Evolutionary conservation across 2,797 vertebrate genomes (phyloP), one percentile per base, ranked within the genome.

Genomic region (Pangasius djambal): DNA sequence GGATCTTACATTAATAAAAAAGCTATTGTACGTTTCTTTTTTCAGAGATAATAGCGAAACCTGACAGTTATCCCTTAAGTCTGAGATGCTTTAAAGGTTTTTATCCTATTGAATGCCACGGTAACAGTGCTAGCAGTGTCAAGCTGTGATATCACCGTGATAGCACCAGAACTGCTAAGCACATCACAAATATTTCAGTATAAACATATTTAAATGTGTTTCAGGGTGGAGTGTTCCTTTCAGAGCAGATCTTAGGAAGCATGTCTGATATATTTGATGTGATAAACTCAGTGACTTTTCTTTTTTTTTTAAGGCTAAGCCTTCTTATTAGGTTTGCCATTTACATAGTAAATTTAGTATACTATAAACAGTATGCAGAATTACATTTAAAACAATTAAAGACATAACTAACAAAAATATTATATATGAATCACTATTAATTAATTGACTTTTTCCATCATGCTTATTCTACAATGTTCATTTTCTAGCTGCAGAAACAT

Each of bases 251-350:
- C 37, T 25, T 25, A 57, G 78, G 16, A 50, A 75, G 40, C 9
- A 28, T 20, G 69, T 69, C 15, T 44, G 34, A 48, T 40, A 77
- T 50, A 12, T 77, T 48, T 50, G 6, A 77, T 50, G 12, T 50
- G 40, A 25, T 44, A 48, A 48, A 59, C 20, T 20, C 75, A 50
- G n/a, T 50, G 48, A 50, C 40, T 0, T 55, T 78, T 78, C 7
- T 44, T 44, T 44, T 44, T 44, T 48, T 74, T 75, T 31, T 9
- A 31, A 52, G 15, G 25, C 59, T 34, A 18, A 28, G 20, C 9
- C 57, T 72, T 91, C 87, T 85, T 78, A 87, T 90, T 91, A 91
- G 83, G 86, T 83, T 65, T 78, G 86, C 69, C 65, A 69, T 72
- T 87, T 40, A 83, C 79, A 63, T 40, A 40, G 20, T 61, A 13